Evolutionary conservation across 2,113 vertebrate genomes (phyloP).

Genomic region (Phyllostomus discolor): DNA sequence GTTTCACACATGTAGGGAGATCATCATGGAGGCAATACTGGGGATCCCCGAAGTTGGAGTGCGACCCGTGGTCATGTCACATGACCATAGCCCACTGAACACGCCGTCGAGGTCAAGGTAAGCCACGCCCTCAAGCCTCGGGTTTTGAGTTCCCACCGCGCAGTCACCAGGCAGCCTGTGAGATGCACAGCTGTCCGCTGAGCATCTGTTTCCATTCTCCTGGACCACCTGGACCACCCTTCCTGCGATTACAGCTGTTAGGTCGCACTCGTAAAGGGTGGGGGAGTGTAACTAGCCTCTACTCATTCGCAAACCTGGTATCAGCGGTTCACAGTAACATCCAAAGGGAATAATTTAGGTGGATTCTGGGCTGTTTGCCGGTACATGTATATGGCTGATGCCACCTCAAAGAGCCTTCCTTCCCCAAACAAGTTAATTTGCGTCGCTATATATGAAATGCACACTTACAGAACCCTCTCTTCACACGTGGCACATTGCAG

Average conservation of each 20-base stretch:
- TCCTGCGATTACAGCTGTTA: not conserved
- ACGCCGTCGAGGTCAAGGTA: not conserved
- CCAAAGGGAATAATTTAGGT: not conserved
- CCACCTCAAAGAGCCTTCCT: not conserved
- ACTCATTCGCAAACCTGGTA: not conserved
- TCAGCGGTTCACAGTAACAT: not conserved
- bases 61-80: not conserved
- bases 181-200: not conserved
- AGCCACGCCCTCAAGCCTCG: not conserved
- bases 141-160: not conserved
- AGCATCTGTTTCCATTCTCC: not conserved
- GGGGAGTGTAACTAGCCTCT: not conserved
- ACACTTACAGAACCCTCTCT: not conserved
- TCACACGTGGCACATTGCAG: accelerated
- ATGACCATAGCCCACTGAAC: not conserved
- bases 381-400: not conserved
- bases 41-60: not conserved
- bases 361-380: not conserved
- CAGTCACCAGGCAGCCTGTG: not conserved
- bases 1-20: not conserved
- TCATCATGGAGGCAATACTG: not conserved
- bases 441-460: accelerated
- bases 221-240: not conserved
- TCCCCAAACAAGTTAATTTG: not conserved
- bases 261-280: not conserved